A percentile compares a stretch with the other conserved stretches of the same genome.
phyloP scores from a whole-genome alignment of 2,888 invertebrate genomes.

The Lissocephala sabroskyi region DNA sequence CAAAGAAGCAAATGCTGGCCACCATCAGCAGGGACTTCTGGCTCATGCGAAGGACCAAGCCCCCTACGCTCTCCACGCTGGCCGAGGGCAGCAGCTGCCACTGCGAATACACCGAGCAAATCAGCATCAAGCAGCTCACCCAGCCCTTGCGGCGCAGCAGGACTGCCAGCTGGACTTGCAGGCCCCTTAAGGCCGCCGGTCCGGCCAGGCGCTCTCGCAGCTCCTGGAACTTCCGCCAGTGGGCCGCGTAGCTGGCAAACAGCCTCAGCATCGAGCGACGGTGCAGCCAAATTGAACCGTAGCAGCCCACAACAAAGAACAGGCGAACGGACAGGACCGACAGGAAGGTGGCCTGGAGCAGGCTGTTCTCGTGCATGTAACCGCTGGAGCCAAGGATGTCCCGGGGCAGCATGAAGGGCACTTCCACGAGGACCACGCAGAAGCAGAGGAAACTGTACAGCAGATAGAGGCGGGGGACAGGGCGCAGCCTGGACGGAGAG shows the following conservation, averaged over 20 bases:
- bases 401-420: constrained; percentile 15
- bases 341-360: constrained; percentile 10
- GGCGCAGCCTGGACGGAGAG: constrained; percentile 2
- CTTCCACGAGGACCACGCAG: not conserved
- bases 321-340: constrained; percentile 10
- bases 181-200: not conserved
- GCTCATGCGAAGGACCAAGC: not conserved
- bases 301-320: constrained; percentile 12
- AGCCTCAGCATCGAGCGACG: constrained; percentile 14
- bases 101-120: not conserved
- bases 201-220: constrained; percentile 3
- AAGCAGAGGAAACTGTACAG: constrained; percentile 12
- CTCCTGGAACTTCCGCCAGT: constrained; percentile 16
- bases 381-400: constrained; percentile 13
- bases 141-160: constrained; percentile 12
- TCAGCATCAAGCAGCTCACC: not conserved
- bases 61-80: not conserved
- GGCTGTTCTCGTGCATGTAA: constrained; percentile 14
- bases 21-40: constrained; percentile 14
- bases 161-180: constrained; percentile 23
- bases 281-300: constrained; percentile 9
- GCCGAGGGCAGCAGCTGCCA: not conserved
- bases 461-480: constrained; percentile 11
- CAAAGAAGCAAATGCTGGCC: constrained; percentile 16
- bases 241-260: constrained; percentile 15